A percentile compares a stretch with the other conserved stretches of the same genome.
Conservation (phyloP, 30 jellyfish, hydroid and myxozoan species). For the Rhopilema esculentum region DNA sequence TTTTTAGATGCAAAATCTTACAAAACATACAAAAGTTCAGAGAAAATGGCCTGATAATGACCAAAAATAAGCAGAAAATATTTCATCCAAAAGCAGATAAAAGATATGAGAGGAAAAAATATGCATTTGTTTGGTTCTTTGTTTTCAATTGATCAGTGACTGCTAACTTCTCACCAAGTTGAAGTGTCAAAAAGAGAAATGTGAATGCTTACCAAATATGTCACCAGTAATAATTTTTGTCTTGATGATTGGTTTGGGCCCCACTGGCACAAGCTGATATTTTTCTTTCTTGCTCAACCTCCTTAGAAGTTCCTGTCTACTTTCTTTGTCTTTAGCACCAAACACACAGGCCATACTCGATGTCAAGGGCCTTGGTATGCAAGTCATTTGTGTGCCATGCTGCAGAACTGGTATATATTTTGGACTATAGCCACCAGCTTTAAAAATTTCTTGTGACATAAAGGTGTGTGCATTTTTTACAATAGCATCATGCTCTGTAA, state of each 20-base stretch:
- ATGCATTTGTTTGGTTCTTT: too few species aligned
- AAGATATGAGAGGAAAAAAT: too few species aligned
- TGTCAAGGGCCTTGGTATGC: not conserved
- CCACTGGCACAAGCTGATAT: constrained; percentile 37
- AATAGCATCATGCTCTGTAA: constrained; percentile 19
- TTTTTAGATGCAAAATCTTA: too few species aligned
- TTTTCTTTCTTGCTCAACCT: constrained; percentile 35
- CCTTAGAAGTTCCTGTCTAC: constrained; percentile 19
- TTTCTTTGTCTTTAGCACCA: constrained; percentile 2
- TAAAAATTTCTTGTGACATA: constrained; percentile 18
- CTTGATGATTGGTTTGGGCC: constrained; percentile 24
- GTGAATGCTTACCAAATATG: constrained; percentile 5
- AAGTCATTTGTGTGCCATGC: not conserved
- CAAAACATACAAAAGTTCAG: too few species aligned
- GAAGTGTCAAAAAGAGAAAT: too few species aligned
- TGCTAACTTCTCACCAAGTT: too few species aligned
- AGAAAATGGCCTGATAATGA: too few species aligned
- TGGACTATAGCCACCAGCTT: constrained; percentile 24
- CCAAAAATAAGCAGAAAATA: too few species aligned
- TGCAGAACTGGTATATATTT: constrained; percentile 33
- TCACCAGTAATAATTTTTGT: constrained; percentile 20
- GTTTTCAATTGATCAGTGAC: too few species aligned
- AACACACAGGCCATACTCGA: constrained; percentile 18
- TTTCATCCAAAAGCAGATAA: too few species aligned
- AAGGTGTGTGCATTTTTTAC: constrained; percentile 4